phyloP scores from a whole-genome alignment of 2,797 vertebrate species.

The Pogonophryne albipinna region DNA sequence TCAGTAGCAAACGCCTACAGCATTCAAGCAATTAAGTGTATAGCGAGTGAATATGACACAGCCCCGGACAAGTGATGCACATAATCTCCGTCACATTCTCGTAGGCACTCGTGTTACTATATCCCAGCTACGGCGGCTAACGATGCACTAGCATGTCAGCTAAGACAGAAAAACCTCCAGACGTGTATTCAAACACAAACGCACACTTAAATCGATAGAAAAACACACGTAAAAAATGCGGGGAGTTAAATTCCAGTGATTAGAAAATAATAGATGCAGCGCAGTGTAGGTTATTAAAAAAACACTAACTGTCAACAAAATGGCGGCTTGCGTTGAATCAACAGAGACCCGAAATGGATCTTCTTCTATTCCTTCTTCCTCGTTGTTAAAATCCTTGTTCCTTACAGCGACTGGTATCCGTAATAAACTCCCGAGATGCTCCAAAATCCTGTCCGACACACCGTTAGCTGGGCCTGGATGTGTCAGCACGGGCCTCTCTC shows the following conservation, averaged over 20 bases:
- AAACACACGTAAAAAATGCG: constrained; percentile 1
- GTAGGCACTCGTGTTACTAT: constrained; percentile 80
- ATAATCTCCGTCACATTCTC: constrained; percentile 78
- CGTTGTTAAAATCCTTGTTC: constrained; percentile 59
- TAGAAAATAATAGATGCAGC: constrained; percentile 70
- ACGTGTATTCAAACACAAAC: constrained; percentile 26
- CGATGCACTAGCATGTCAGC: constrained; percentile 77
- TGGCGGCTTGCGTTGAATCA: constrained; percentile 90
- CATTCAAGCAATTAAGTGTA: constrained; percentile 20
- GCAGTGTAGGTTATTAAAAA: constrained; percentile 84
- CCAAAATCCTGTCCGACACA: constrained; percentile 70
- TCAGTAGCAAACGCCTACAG: constrained; percentile 11
- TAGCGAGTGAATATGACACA: constrained; percentile 52
- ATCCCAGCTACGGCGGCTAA: constrained; percentile 79
- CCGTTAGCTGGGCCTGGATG: constrained; percentile 82
- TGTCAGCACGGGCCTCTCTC: constrained; percentile 85
- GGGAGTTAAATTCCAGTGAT: constrained; percentile 37
- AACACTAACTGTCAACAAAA: constrained; percentile 91
- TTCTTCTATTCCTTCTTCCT: constrained; percentile 74
- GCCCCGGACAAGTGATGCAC: constrained; percentile 67
- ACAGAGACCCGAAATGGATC: constrained; percentile 90
- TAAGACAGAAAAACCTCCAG: constrained; percentile 40
- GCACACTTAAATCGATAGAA: background rate
- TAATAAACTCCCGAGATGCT: constrained; percentile 68
- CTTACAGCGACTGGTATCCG: constrained; percentile 73